Evolutionary conservation across 2,113 vertebrate species (phyloP).

Genomic region (Centropus bengalensis): DNA sequence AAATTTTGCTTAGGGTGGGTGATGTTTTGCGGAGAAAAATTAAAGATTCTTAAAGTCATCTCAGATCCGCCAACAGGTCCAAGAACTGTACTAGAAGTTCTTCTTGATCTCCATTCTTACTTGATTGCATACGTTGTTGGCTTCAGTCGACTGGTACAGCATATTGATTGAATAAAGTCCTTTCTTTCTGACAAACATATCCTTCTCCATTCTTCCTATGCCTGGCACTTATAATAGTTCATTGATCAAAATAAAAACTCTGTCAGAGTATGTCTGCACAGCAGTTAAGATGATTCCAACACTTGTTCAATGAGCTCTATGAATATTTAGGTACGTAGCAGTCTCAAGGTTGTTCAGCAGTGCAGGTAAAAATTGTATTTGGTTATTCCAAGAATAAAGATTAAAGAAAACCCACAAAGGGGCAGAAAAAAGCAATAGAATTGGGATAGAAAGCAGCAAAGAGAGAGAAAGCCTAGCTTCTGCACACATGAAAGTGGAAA

Average conservation of each 20-base stretch:
- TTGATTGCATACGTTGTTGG: neutral
- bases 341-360: neutral
- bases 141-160: neutral
- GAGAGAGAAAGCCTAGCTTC: neutral
- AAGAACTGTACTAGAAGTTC: neutral
- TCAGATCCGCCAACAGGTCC: neutral
- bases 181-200: constrained; percentile 2
- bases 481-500: neutral
- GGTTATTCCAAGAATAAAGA: neutral
- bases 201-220: neutral
- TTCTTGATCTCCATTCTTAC: neutral
- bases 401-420: neutral
- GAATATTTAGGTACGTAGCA: neutral
- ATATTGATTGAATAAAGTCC: neutral
- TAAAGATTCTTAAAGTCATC: neutral
- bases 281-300: neutral
- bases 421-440: neutral
- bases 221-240: neutral
- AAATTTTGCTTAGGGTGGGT: neutral
- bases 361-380: neutral
- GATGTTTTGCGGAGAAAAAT: neutral
- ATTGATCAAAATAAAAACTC: constrained; percentile 35
- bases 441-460: neutral
- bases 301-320: neutral
- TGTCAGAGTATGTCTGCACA: neutral